phyloP scores from a whole-genome alignment of 2,797 vertebrate genomes.

The Todus mexicanus region DNA sequence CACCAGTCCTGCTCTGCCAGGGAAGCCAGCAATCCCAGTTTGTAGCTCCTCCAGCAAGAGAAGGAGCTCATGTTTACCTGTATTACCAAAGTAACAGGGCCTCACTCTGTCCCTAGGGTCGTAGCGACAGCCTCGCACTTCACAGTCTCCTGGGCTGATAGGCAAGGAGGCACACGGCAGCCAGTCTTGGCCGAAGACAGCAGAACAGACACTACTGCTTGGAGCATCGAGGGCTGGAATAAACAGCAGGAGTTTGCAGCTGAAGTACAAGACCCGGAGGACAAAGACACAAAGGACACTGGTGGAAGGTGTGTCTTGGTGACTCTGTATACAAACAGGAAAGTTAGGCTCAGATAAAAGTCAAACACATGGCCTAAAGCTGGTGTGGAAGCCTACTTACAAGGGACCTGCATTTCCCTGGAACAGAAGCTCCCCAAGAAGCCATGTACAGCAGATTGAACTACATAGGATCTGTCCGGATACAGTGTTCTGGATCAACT shows the following conservation, averaged over 20 bases:
- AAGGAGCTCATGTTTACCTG: not conserved
- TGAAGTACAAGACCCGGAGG: not conserved
- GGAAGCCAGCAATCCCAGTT: not conserved
- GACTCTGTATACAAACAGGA: not conserved
- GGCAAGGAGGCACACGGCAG: constrained; percentile 4
- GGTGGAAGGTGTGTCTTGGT: not conserved
- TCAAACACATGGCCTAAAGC: not conserved
- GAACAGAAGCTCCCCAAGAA: not conserved
- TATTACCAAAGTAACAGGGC: constrained; percentile 71
- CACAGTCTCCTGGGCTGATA: not conserved
- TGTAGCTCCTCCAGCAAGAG: not conserved
- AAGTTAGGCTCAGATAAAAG: not conserved
- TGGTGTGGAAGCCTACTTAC: not conserved
- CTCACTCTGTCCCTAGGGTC: not conserved
- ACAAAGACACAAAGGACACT: not conserved
- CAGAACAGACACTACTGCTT: not conserved
- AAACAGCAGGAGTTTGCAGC: not conserved
- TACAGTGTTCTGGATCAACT: not conserved
- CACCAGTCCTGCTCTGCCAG: not conserved
- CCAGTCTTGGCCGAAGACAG: constrained; percentile 1
- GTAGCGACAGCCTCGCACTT: constrained; percentile 57
- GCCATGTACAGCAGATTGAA: not conserved
- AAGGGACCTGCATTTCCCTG: not conserved
- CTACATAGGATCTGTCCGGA: not conserved
- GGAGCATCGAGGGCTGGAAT: constrained; percentile 23